A percentile compares a stretch with the other conserved stretches of the same genome.
Conservation (phyloP, 2,113 vertebrate species). For the Pangasianodon gigas region DNA sequence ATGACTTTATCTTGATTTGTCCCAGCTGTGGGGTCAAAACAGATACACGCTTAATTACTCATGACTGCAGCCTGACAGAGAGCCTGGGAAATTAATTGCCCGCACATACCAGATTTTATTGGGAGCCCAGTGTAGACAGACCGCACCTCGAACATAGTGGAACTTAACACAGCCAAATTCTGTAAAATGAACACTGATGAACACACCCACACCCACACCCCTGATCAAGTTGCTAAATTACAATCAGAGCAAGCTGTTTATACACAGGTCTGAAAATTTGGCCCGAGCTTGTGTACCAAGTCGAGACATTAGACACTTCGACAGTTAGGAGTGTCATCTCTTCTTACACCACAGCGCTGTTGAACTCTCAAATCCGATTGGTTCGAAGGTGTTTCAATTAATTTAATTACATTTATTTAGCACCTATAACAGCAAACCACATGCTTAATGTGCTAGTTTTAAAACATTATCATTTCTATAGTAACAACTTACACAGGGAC, state of each 20-base stretch:
- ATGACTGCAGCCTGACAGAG: not conserved
- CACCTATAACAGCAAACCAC: not conserved
- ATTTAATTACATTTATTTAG: no score
- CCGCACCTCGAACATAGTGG: not conserved
- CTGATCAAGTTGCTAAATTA: not conserved
- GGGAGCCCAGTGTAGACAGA: constrained; percentile 33
- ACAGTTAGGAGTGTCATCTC: not conserved
- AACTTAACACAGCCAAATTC: not conserved
- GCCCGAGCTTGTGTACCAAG: not conserved
- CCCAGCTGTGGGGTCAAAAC: not conserved
- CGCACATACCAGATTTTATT: constrained; percentile 39
- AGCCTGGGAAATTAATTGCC: constrained; percentile 31
- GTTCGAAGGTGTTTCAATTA: not conserved
- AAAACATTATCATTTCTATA: not conserved
- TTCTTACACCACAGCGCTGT: not conserved
- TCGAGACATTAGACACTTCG: not conserved
- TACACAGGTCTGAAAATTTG: not conserved
- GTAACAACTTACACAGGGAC: no score
- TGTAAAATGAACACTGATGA: not conserved
- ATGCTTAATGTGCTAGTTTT: not conserved
- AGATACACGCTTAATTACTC: not conserved
- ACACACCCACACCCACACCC: not conserved
- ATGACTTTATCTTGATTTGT: not conserved
- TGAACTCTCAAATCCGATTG: not conserved
- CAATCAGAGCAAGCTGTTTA: not conserved